Evolutionary conservation across 2,888 invertebrate species (phyloP).

Genomic region (Tortricodes alternella): DNA sequence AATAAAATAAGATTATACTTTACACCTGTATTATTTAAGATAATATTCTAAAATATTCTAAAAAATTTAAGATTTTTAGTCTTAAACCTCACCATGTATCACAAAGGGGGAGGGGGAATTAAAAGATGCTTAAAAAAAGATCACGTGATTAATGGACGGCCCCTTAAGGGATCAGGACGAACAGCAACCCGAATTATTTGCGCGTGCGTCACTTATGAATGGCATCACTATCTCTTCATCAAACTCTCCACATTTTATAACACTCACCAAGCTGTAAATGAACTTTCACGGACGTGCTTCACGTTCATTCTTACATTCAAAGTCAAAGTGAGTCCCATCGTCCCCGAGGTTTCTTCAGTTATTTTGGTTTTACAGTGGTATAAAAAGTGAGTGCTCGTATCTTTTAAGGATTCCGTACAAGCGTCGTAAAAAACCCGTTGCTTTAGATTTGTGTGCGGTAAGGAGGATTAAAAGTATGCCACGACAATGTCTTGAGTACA

Average conservation of each 20-base stretch:
- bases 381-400: conserved; percentile 49
- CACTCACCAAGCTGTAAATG: not conserved
- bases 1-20: no score
- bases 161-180: no score
- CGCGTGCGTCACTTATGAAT: not conserved
- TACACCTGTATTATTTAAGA: no score
- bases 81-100: no score
- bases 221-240: not conserved
- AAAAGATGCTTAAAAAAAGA: no score
- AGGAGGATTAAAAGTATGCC: conserved; percentile 12
- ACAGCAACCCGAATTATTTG: no score
- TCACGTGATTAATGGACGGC: no score
- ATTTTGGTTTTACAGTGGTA: conserved; percentile 51
- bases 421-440: conserved; percentile 41
- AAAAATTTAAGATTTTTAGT: no score
- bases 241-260: not conserved
- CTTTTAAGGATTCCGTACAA: conserved; percentile 43
- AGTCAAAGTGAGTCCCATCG: conserved; percentile 33
- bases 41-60: no score
- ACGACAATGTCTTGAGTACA: conserved; percentile 6
- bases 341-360: conserved; percentile 37
- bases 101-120: no score
- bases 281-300: not conserved
- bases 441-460: conserved; percentile 10
- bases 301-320: conserved; percentile 29